Conservation (phyloP, 2,797 vertebrate genomes). For the Mormyrus hasselquistii region DNA sequence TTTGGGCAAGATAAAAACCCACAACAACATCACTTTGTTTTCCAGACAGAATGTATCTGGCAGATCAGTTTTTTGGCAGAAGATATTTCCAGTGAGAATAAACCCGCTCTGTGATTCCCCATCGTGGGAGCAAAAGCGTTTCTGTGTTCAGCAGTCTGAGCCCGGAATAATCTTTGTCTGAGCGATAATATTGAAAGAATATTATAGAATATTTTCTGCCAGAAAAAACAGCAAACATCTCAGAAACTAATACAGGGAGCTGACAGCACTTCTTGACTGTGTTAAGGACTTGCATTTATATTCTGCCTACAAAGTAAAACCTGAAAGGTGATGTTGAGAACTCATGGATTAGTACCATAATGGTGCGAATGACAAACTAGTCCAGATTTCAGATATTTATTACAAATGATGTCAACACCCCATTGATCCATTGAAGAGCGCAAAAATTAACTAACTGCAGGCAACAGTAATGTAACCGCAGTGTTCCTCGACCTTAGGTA, state of each 20-base stretch:
- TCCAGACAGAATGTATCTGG: constrained; percentile 4
- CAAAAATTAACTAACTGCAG: neutral
- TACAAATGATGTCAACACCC: neutral
- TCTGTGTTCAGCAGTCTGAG: neutral
- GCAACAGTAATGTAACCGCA: neutral
- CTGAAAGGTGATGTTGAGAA: neutral
- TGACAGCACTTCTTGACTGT: neutral
- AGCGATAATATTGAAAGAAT: neutral
- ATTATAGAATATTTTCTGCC: no score
- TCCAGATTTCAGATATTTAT: neutral
- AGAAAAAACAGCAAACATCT: neutral
- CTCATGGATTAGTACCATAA: neutral
- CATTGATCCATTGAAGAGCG: neutral
- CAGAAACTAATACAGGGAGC: neutral
- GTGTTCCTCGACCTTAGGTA: neutral
- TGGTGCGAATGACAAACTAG: neutral
- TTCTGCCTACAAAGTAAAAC: neutral
- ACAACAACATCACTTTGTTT: constrained; percentile 20
- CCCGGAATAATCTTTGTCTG: neutral
- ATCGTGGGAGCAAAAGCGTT: neutral
- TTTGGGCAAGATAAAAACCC: constrained; percentile 8
- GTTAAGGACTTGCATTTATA: neutral
- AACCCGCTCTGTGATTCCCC: constrained; percentile 12
- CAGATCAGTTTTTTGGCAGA: neutral
- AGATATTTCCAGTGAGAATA: constrained; percentile 24